Evolutionary conservation across 2,113 vertebrate genomes (phyloP).

Genomic region (Rafetus swinhoei): DNA sequence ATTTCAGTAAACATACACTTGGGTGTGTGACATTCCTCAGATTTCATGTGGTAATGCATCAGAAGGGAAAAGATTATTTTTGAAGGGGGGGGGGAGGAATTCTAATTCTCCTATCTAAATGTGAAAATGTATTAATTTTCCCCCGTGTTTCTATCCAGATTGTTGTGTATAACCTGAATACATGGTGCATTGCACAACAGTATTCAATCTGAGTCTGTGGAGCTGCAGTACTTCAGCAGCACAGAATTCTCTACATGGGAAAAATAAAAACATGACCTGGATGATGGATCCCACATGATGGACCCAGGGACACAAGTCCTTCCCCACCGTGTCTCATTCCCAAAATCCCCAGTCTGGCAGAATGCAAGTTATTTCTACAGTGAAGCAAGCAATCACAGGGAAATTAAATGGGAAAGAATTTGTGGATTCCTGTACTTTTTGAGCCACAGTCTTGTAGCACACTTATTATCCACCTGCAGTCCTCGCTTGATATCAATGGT

Average conservation of each 20-base stretch:
- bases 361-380: neutral
- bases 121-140: neutral
- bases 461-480: too few species aligned
- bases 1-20: neutral
- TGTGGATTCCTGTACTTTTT: neutral
- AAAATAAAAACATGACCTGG: neutral
- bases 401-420: neutral
- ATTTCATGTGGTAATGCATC: neutral
- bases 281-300: neutral
- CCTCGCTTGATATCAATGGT: too few species aligned
- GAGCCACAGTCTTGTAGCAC: neutral
- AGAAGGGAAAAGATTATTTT: neutral
- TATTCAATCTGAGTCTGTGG: neutral
- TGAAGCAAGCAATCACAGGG: neutral
- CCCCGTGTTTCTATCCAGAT: neutral
- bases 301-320: neutral
- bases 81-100: neutral
- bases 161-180: neutral
- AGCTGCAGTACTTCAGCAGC: neutral
- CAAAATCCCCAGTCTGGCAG: neutral
- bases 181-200: neutral
- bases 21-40: neutral
- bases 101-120: neutral
- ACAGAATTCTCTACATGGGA: neutral
- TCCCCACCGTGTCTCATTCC: neutral